phyloP scores from a whole-genome alignment of 2,113 vertebrate species.

The Scolopax mira region DNA sequence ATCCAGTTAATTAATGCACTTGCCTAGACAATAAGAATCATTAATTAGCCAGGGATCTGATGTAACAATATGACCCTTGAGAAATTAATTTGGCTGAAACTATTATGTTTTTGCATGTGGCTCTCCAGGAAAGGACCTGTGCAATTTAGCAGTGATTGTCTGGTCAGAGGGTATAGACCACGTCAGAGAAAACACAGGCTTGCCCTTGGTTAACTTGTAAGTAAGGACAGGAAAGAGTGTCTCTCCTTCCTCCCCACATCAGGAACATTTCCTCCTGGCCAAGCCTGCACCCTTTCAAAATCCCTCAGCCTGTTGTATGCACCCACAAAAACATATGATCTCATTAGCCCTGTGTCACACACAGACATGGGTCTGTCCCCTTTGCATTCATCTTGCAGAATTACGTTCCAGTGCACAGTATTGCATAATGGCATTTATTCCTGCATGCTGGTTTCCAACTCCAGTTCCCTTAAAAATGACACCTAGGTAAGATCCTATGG shows the following conservation, averaged over 20 bases:
- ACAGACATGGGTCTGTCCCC: background rate
- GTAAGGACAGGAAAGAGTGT: background rate
- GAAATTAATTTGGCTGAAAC: slow-evolving; percentile 5
- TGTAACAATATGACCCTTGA: background rate
- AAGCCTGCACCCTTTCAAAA: background rate
- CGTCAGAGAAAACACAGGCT: background rate
- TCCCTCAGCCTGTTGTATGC: background rate
- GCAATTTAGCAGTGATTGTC: background rate
- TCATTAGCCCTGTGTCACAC: background rate
- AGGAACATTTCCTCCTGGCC: background rate
- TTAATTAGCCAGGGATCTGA: background rate
- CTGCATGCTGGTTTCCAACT: background rate
- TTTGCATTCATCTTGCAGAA: background rate
- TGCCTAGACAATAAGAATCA: background rate
- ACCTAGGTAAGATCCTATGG: background rate
- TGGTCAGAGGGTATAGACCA: background rate
- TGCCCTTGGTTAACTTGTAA: background rate
- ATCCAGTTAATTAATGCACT: slow-evolving; percentile 5
- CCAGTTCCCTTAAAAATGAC: background rate
- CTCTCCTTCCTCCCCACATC: background rate
- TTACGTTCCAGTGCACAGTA: background rate
- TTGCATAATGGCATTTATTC: background rate
- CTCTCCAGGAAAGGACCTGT: background rate
- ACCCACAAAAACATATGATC: background rate
- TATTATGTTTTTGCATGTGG: background rate